A percentile compares a stretch with the other conserved stretches of the same genome.
Conservation (phyloP, 2,888 invertebrate species). For the Lepas anatifera region DNA sequence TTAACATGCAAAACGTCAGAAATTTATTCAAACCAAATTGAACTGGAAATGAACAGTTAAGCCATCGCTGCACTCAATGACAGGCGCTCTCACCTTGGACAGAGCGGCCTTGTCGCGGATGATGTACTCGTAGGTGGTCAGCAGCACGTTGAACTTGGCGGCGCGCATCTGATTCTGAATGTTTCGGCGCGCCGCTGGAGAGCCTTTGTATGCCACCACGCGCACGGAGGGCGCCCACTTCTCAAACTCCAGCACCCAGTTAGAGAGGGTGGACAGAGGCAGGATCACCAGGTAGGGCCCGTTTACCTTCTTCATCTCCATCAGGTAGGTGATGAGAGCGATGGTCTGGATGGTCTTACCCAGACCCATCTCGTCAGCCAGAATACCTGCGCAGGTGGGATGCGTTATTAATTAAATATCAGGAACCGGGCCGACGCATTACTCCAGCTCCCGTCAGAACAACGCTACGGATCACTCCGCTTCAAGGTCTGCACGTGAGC, state of each 20-base stretch:
- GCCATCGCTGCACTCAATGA: too few relatives aligned
- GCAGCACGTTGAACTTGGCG: constrained; percentile 91
- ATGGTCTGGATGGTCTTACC: constrained; percentile 98
- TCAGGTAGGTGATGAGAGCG: constrained; percentile 86
- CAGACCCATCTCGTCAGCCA: constrained; percentile 99
- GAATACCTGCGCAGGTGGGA: constrained; percentile 46
- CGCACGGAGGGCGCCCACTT: constrained; percentile 94
- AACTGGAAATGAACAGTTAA: too few relatives aligned
- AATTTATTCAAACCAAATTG: too few relatives aligned
- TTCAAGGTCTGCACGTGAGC: too few relatives aligned
- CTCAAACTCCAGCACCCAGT: constrained; percentile 98
- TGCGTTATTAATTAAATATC: too few relatives aligned
- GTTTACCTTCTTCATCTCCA: constrained; percentile 96
- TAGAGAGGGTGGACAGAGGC: constrained; percentile 88
- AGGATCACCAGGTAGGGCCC: constrained; percentile 98
- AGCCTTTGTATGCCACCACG: constrained; percentile 48
- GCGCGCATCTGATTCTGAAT: constrained; percentile 79
- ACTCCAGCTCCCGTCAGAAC: too few relatives aligned
- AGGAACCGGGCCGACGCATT: too few relatives aligned
- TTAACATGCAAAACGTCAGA: too few relatives aligned
- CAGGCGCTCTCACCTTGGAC: constrained; percentile 47
- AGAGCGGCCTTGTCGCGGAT: constrained; percentile 94
- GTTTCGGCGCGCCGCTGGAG: constrained; percentile 71
- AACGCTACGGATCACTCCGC: too few relatives aligned
- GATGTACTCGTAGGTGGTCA: constrained; percentile 98